Conservation (phyloP, 2,888 invertebrate species). For the Xestia c-nigrum region DNA sequence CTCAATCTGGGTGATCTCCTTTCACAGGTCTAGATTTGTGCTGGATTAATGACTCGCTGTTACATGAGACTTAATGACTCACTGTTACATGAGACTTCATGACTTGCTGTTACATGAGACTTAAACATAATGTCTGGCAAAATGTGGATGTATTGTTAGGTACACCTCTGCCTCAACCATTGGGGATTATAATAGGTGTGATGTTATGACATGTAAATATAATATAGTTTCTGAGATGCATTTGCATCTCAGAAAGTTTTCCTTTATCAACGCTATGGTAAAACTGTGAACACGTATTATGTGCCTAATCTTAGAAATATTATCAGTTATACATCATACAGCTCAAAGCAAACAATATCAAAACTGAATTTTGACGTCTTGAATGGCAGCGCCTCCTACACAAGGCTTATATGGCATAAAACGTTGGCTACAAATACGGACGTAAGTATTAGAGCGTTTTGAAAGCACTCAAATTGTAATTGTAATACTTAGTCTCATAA, state of each 20-base stretch:
- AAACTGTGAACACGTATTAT: not conserved
- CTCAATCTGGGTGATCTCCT: no score
- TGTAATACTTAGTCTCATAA: not conserved
- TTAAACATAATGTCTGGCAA: no score
- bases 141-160: no score
- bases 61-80: no score
- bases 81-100: no score
- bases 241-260: not conserved
- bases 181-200: no score
- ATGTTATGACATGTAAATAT: no score
- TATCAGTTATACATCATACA: slow-evolving; percentile 14
- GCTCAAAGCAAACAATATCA: slow-evolving; percentile 22
- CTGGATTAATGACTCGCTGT: no score
- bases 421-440: not conserved
- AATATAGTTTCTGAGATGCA: no score
- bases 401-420: not conserved
- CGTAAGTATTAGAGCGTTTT: not conserved
- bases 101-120: no score
- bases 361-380: slow-evolving; percentile 25
- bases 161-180: no score
- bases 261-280: not conserved
- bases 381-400: slow-evolving; percentile 25
- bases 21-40: no score
- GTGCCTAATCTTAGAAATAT: not conserved
- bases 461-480: not conserved